These are phyloP conservation scores for Podilymbus podiceps DNA, from an alignment of 2,113 vertebrate species.

Conservation along the genomic window DNA sequence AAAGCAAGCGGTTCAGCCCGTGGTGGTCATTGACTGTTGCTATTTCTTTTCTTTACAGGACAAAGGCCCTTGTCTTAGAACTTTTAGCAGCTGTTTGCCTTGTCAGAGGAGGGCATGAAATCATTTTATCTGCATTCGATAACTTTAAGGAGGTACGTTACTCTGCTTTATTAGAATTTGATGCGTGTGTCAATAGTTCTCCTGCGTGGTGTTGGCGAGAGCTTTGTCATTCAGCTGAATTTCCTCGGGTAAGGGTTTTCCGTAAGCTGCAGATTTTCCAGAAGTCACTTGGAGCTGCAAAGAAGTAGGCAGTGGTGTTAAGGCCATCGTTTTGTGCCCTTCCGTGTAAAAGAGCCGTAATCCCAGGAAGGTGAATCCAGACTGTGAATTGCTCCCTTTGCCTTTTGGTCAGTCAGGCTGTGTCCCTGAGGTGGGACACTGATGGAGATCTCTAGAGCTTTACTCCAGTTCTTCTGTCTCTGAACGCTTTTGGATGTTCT, in stretches of 20 bases:
- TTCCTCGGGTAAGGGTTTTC: background rate
- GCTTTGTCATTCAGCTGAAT: background rate
- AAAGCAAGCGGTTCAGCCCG: background rate
- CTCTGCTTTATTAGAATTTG: background rate
- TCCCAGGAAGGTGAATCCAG: background rate
- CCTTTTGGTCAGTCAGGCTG: background rate
- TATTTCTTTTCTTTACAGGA: slow-evolving; percentile 74
- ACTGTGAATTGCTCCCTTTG: background rate
- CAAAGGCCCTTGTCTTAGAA: slow-evolving; percentile 94
- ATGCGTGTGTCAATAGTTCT: rapidly evolving
- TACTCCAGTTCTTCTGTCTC: background rate
- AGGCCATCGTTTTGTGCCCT: rapidly evolving
- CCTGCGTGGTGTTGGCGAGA: background rate
- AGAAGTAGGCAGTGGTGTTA: no score
- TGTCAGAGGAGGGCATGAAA: slow-evolving; percentile 96
- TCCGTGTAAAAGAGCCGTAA: rapidly evolving
- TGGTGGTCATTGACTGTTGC: background rate
- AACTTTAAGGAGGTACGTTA: slow-evolving; percentile 93
- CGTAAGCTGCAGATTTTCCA: background rate
- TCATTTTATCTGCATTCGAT: slow-evolving; percentile 94
- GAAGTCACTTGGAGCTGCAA: background rate
- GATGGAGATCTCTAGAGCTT: background rate
- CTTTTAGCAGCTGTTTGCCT: slow-evolving; percentile 93
- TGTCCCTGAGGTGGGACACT: background rate
- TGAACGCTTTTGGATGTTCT: background rate